Base-by-base conservation (phyloP, 2,113 vertebrate species). In the Clupea harengus region DNA sequence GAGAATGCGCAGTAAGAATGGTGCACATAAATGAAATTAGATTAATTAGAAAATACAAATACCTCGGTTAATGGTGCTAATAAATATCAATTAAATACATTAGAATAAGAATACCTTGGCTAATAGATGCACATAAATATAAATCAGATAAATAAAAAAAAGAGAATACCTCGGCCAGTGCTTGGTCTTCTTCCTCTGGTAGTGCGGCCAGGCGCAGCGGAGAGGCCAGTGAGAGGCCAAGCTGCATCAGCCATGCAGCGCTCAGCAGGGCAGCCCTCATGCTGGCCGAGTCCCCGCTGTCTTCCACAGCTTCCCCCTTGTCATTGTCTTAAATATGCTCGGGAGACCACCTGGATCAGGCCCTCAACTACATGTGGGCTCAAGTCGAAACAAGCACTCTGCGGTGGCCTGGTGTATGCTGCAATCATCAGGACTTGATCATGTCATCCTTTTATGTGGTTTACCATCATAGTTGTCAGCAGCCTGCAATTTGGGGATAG, bases 151-250 rank as follows among this genome's bases (percentile, higher is more conserved):
- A 39, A 39, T 1, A 39, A 39, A 39, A 39, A 39, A 39, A 1
- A 39, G 2, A 39, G 39, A 39, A 39, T 39, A 94, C 92, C 92
- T 93, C 75, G 84, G 92, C 93, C 90, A 94, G 89, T 64, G 89
- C 83, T 90, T 64, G 86, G 25, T 93, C 87, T 6, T 87, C 91
- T 83, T 90, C 91, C 57, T 46, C 6, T 0, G 88, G 84, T 20
- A 10, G 52, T 3, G 52, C 52, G 32, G 44, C 2, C 28, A 28
- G 18, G 0, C 0, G 72, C 28, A 94, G 85, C 50, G 89, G 91
- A 11, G 86, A 81, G 47, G 88, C 52, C 3, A 0, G 52, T 11
- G 89, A 25, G 15, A 82, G 60, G 6, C 60, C 47, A 0, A 18
- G 83, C 82, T 90, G 50, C 64, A 90, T 82, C 20, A 93, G 22